phyloP scores from a whole-genome alignment of 2,113 vertebrate genomes.

The Brachyhypopomus gauderio region DNA sequence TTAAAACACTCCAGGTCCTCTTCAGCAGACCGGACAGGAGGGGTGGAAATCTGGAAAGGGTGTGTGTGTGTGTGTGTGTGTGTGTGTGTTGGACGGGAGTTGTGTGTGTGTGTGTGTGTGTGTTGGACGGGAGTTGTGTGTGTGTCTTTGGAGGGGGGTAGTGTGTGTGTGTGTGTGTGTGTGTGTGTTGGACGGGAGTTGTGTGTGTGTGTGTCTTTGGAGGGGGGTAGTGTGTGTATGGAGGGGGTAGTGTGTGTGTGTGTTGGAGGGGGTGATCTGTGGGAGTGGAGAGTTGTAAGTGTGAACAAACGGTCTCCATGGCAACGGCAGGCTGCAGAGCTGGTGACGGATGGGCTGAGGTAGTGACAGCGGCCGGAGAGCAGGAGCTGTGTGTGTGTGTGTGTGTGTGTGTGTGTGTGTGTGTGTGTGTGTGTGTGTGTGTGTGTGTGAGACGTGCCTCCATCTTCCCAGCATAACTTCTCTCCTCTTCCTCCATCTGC shows the following conservation, averaged over 20 bases:
- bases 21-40: constrained; percentile 31
- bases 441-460: no score
- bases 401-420: no score
- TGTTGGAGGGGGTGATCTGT: constrained; percentile 45
- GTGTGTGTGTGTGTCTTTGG: constrained; percentile 5
- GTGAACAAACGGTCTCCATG: constrained; percentile 77
- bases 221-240: constrained; percentile 47
- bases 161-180: constrained; percentile 22
- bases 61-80: constrained; percentile 30
- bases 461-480: neutral
- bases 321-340: constrained; percentile 70
- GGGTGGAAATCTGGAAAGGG: constrained; percentile 70
- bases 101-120: constrained; percentile 66
- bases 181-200: constrained; percentile 44
- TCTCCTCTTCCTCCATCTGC: constrained; percentile 60
- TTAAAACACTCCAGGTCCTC: constrained; percentile 21
- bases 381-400: neutral
- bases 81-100: constrained; percentile 52
- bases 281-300: constrained; percentile 64
- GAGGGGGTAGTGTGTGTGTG: constrained; percentile 46
- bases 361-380: constrained; percentile 68
- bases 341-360: constrained; percentile 70
- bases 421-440: no score
- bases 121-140: no score
- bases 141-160: constrained; percentile 63